Conservation (phyloP, 2,888 invertebrate genomes). For the Alloscopus bannaensis region DNA sequence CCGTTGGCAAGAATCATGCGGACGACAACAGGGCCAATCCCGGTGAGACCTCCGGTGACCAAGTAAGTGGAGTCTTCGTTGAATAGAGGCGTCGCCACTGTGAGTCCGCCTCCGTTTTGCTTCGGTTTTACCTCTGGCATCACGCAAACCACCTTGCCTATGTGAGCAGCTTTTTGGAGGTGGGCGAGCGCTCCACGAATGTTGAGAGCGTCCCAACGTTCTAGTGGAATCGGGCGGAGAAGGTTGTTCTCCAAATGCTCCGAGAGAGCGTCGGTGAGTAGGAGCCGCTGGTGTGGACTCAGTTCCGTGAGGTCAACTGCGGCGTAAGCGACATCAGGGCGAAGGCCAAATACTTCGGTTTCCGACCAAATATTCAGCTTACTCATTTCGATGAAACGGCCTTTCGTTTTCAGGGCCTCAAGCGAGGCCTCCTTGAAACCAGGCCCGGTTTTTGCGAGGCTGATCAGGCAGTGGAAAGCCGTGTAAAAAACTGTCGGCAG, state of each 20-base stretch:
- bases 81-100: constrained; percentile 18
- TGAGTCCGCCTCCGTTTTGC: not conserved
- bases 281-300: not conserved
- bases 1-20: constrained; percentile 50
- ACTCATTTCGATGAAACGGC: constrained; percentile 58
- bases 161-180: constrained; percentile 57
- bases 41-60: constrained; percentile 45
- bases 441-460: constrained; percentile 11
- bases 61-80: constrained; percentile 33
- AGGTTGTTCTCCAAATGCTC: not conserved
- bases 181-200: constrained; percentile 46
- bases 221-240: constrained; percentile 40
- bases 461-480: constrained; percentile 13
- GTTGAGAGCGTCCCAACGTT: constrained; percentile 42
- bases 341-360: constrained; percentile 33
- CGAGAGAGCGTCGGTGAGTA: not conserved
- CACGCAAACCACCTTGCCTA: constrained; percentile 52
- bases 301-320: constrained; percentile 31
- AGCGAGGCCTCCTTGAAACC: constrained; percentile 58
- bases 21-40: constrained; percentile 56
- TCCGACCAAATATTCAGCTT: constrained; percentile 41
- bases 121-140: constrained; percentile 40
- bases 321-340: constrained; percentile 53
- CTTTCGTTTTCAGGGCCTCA: constrained; percentile 1
- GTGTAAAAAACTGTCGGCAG: constrained; percentile 25